phyloP scores from a whole-genome alignment of 2,797 vertebrate species.

The Chaenodraco wilsoni region DNA sequence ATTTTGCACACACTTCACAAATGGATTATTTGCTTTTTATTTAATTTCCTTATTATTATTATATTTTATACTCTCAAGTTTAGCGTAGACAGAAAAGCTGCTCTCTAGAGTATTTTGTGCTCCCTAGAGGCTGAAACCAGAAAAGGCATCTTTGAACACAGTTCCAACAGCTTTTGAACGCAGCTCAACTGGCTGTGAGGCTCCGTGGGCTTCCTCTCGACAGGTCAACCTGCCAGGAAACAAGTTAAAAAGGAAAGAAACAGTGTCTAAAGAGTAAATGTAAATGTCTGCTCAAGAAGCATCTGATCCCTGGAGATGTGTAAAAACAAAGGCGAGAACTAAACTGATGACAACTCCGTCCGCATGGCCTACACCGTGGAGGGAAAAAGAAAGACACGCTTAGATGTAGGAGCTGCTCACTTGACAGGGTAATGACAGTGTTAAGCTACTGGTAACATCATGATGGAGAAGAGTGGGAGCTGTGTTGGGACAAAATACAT shows the following conservation, averaged over 20 bases:
- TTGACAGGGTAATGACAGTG: conserved; percentile 67
- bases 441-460: conserved; percentile 54
- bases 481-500: conserved; percentile 13
- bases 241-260: conserved; percentile 56
- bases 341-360: conserved; percentile 79
- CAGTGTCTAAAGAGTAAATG: conserved; percentile 67
- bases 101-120: conserved; percentile 52
- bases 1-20: conserved; percentile 11
- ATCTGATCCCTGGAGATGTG: conserved; percentile 72
- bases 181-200: conserved; percentile 66
- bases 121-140: conserved; percentile 68
- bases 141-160: conserved; percentile 61
- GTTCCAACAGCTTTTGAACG: conserved; percentile 69
- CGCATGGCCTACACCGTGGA: conserved; percentile 37
- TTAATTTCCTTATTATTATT: conserved; percentile 11
- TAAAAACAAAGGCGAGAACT: conserved; percentile 79
- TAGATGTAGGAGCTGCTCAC: conserved; percentile 65
- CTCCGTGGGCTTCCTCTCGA: conserved; percentile 62
- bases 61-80: conserved; percentile 31
- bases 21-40: conserved; percentile 16
- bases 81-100: conserved; percentile 16
- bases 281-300: conserved; percentile 74
- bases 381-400: conserved; percentile 49
- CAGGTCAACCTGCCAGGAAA: conserved; percentile 77
- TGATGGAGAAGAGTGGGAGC: conserved; percentile 34